phyloP scores from a whole-genome alignment of 2,113 vertebrate species.

The Uria aalge region DNA sequence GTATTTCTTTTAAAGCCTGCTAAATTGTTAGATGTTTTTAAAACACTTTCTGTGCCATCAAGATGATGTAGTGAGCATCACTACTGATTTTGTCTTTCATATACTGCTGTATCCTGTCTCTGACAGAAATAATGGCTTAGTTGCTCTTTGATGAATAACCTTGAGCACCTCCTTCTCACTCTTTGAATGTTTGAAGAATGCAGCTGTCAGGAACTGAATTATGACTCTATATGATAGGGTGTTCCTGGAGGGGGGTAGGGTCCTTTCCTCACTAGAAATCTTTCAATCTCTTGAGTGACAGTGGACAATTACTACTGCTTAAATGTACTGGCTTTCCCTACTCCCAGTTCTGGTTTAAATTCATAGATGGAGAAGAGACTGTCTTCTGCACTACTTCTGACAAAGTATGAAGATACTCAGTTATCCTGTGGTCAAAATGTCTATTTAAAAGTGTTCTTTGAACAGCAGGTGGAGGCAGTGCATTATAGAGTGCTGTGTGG shows the following conservation, averaged over 20 bases:
- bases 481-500: fast-evolving
- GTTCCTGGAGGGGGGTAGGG: neutral
- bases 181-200: neutral
- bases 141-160: neutral
- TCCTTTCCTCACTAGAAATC: neutral
- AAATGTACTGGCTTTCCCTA: neutral
- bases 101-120: neutral
- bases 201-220: neutral
- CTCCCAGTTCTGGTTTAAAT: neutral
- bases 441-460: fast-evolving
- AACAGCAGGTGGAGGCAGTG: neutral
- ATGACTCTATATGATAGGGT: neutral
- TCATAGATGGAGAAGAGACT: neutral
- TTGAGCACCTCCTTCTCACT: neutral
- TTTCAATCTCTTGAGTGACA: too few relatives aligned
- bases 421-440: too few relatives aligned
- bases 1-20: neutral
- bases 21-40: neutral
- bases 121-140: neutral
- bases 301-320: neutral
- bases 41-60: neutral
- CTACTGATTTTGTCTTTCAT: neutral
- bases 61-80: neutral
- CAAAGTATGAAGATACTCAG: fast-evolving
- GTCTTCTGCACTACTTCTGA: neutral